phyloP scores from a whole-genome alignment of 2,113 vertebrate species.

The Colistium nudipinnis region DNA sequence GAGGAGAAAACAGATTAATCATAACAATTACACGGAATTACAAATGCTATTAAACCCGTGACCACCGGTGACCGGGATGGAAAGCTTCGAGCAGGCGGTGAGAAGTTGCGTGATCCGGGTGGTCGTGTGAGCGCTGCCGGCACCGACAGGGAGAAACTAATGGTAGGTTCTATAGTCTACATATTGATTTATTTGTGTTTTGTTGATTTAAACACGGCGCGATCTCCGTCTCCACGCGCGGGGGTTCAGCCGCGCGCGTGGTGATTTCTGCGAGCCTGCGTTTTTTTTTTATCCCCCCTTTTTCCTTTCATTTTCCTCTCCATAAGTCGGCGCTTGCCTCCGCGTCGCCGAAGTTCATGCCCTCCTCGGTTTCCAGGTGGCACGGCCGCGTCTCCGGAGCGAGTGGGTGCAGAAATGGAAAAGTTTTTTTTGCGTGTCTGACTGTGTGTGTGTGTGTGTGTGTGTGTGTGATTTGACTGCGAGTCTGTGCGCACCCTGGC shows the following conservation, averaged over 20 bases:
- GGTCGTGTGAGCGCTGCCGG: constrained; percentile 48
- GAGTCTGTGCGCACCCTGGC: constrained; percentile 2
- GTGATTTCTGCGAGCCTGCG: background rate
- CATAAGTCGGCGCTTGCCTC: background rate
- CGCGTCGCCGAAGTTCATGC: constrained; percentile 35
- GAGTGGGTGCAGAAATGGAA: constrained; percentile 45
- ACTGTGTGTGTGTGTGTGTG: background rate
- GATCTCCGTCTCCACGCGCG: background rate
- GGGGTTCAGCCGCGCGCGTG: background rate
- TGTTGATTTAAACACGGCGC: background rate
- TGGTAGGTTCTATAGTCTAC: constrained; percentile 56
- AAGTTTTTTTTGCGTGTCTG: constrained; percentile 59
- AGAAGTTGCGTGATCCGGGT: constrained; percentile 52
- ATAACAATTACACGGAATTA: constrained; percentile 28
- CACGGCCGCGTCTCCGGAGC: background rate
- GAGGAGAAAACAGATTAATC: background rate
- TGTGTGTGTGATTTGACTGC: constrained; percentile 10
- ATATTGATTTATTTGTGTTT: background rate
- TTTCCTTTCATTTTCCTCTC: background rate
- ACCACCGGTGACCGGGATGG: constrained; percentile 41
- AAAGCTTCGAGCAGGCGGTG: constrained; percentile 23
- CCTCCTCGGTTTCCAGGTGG: background rate
- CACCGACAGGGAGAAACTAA: constrained; percentile 48
- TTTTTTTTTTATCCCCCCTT: rapidly evolving
- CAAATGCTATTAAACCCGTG: constrained; percentile 28